phyloP scores from a whole-genome alignment of 2,113 vertebrate species.

The Scortum barcoo region DNA sequence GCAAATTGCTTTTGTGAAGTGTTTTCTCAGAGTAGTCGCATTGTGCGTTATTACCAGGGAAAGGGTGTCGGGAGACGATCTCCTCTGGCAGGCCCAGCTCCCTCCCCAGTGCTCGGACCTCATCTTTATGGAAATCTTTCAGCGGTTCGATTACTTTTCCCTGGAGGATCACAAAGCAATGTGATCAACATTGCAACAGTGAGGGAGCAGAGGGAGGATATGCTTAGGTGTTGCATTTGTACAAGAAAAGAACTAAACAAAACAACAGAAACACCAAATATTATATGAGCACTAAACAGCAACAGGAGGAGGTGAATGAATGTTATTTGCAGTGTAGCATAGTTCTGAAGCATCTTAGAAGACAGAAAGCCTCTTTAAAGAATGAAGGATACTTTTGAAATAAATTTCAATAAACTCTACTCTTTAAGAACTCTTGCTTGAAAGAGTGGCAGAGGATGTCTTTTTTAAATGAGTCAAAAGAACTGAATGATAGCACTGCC shows the following conservation, averaged over 20 bases:
- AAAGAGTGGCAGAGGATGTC: background rate
- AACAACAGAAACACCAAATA: slow-evolving; percentile 2
- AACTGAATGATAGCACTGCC: background rate
- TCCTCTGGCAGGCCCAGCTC: slow-evolving; percentile 97
- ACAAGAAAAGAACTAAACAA: background rate
- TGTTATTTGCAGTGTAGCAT: background rate
- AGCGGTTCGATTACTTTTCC: slow-evolving; percentile 98
- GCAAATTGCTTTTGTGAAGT: background rate
- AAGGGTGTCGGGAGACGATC: slow-evolving; percentile 95
- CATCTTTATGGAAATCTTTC: slow-evolving; percentile 99
- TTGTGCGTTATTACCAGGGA: slow-evolving; percentile 88
- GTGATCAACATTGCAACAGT: slow-evolving; percentile 38
- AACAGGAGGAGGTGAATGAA: background rate
- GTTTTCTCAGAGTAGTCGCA: background rate
- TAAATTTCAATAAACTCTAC: background rate
- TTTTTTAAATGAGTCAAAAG: background rate
- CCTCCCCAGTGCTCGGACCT: slow-evolving; percentile 94
- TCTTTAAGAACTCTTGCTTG: background rate
- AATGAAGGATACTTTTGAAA: background rate
- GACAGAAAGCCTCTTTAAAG: background rate
- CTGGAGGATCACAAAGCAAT: slow-evolving; percentile 76
- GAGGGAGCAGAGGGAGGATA: background rate
- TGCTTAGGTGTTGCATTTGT: background rate
- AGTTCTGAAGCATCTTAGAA: background rate
- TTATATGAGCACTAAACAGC: background rate